Conservation (phyloP, 2,797 vertebrate genomes). For the Nannoperca australis region DNA sequence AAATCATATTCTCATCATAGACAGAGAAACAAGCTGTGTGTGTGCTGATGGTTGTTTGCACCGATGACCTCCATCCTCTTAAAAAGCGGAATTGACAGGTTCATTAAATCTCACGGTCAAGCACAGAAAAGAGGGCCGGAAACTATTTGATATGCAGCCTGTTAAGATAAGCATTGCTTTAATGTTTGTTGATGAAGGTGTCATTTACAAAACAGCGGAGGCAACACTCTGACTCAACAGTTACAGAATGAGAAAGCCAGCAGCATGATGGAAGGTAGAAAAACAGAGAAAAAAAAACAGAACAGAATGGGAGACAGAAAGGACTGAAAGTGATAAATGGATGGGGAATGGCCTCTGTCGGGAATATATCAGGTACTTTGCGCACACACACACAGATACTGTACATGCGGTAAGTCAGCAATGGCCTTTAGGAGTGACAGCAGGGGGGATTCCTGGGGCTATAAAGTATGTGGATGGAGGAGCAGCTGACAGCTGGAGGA, state of each 20-base stretch:
- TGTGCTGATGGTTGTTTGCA: conserved; percentile 1
- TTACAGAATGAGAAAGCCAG: conserved; percentile 37
- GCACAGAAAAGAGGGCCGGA: neutral
- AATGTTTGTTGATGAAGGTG: conserved; percentile 48
- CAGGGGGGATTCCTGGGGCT: conserved; percentile 54
- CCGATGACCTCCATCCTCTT: conserved; percentile 1
- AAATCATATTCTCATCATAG: conserved; percentile 13
- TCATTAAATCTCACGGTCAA: conserved; percentile 34
- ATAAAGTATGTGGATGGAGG: conserved; percentile 50
- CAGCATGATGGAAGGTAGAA: conserved; percentile 38
- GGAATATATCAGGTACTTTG: conserved; percentile 48
- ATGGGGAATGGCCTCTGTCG: conserved; percentile 40
- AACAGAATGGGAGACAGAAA: conserved; percentile 4
- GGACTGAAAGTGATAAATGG: conserved; percentile 59
- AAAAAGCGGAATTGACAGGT: conserved; percentile 27
- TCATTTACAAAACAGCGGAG: conserved; percentile 46
- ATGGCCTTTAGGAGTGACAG: conserved; percentile 56
- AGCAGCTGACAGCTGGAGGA: conserved; percentile 64
- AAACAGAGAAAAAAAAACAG: conserved; percentile 3
- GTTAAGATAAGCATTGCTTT: conserved; percentile 22
- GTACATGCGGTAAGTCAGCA: conserved; percentile 37
- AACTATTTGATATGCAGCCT: conserved; percentile 36
- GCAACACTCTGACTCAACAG: conserved; percentile 49
- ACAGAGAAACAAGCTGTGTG: neutral
- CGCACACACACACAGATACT: neutral